Conservation (phyloP, 2,888 invertebrate species). For the Microctonus hyperodae region DNA sequence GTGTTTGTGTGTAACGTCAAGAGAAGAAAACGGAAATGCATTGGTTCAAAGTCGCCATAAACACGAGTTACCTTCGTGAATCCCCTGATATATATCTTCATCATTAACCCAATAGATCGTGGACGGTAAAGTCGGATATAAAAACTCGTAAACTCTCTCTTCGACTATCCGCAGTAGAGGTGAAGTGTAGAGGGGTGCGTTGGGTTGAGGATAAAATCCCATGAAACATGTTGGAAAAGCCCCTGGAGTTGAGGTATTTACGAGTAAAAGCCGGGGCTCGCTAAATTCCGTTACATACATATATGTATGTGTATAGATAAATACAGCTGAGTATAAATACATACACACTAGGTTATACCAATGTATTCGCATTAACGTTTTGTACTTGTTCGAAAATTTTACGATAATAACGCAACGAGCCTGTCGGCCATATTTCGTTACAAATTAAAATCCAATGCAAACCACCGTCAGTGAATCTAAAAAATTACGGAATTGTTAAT, state of each 20-base stretch:
- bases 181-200: background rate
- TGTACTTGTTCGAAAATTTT: background rate
- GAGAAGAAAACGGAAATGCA: background rate
- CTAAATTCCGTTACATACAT: conserved; percentile 8
- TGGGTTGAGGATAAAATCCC: conserved; percentile 13
- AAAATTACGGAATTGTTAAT: background rate
- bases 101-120: conserved; percentile 19
- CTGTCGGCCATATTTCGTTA: background rate
- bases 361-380: background rate
- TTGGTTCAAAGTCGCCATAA: conserved; percentile 11
- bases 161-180: conserved; percentile 2
- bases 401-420: conserved; percentile 1
- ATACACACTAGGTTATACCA: background rate
- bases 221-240: conserved; percentile 20
- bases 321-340: no score
- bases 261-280: conserved; percentile 3
- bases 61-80: conserved; percentile 9
- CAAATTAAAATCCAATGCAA: background rate
- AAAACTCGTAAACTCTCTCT: conserved; percentile 22
- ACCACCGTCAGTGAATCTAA: background rate
- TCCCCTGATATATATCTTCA: conserved; percentile 22
- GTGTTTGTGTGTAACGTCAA: background rate
- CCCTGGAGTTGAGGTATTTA: conserved; percentile 12
- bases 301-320: background rate
- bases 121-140: conserved; percentile 20